Evolutionary conservation across 2,797 vertebrate genomes (phyloP).

Genomic region (Heterohyrax brucei): DNA sequence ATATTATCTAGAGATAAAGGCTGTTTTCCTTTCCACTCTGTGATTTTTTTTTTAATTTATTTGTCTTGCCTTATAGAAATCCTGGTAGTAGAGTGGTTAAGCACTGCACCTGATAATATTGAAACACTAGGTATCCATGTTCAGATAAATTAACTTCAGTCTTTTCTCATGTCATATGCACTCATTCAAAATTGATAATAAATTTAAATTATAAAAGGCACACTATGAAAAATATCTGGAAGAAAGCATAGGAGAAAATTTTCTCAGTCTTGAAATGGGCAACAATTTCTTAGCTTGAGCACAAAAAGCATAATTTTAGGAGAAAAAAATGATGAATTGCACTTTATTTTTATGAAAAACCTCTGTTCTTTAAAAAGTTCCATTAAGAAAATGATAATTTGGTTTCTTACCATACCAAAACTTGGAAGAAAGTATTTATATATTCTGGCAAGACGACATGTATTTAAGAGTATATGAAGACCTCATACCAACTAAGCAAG

Average conservation of each 20-base stretch:
- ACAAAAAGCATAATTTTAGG: background rate
- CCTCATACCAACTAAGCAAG: background rate
- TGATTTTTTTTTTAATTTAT: background rate
- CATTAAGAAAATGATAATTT: constrained; percentile 18
- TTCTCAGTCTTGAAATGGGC: background rate
- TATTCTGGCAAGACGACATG: background rate
- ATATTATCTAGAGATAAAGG: constrained; percentile 15
- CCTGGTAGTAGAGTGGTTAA: no score
- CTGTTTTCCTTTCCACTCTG: background rate
- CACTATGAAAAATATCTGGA: background rate
- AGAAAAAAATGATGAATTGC: constrained; percentile 1
- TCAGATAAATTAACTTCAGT: background rate
- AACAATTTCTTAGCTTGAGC: constrained; percentile 20
- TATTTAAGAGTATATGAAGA: constrained; percentile 17
- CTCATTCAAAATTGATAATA: background rate
- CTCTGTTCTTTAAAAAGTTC: background rate
- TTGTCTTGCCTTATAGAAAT: background rate
- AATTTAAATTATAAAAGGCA: background rate
- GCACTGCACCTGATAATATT: background rate
- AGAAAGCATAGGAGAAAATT: background rate
- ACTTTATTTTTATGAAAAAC: background rate
- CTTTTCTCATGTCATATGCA: background rate
- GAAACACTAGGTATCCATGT: background rate
- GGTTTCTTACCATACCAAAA: background rate
- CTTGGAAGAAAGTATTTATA: background rate